Evolutionary conservation across 2,888 invertebrate genomes (phyloP).

Genomic region (Drosophila anomalipes): DNA sequence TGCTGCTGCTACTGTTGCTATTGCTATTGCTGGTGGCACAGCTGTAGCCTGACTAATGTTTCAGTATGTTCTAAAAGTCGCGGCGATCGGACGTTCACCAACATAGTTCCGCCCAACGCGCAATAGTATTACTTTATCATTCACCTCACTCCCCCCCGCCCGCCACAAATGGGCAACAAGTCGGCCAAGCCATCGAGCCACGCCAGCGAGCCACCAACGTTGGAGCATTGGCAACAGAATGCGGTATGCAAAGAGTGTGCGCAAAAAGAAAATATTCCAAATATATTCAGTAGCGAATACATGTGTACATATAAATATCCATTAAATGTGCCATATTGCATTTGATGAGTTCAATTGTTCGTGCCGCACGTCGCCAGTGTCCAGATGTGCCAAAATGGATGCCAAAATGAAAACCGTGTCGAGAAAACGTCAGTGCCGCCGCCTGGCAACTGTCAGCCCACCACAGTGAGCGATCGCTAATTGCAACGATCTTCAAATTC

Average conservation of each 20-base stretch:
- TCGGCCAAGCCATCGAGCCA: slow-evolving; percentile 51
- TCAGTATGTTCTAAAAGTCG: slow-evolving; percentile 71
- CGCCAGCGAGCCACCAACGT: slow-evolving; percentile 11
- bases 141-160: neutral
- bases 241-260: slow-evolving; percentile 54
- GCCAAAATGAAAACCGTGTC: neutral
- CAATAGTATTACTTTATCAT: slow-evolving; percentile 15
- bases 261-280: slow-evolving; percentile 21
- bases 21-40: slow-evolving; percentile 22
- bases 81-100: slow-evolving; percentile 62
- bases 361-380: slow-evolving; percentile 24
- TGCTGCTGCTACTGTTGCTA: neutral
- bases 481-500: neutral
- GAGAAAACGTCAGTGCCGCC: slow-evolving; percentile 4
- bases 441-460: neutral
- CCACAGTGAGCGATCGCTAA: slow-evolving; percentile 11
- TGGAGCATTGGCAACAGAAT: slow-evolving; percentile 37
- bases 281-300: slow-evolving; percentile 2
- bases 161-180: slow-evolving; percentile 65
- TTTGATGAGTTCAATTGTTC: slow-evolving; percentile 49
- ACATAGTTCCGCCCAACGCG: slow-evolving; percentile 26
- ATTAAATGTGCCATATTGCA: slow-evolving; percentile 41
- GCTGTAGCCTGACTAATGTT: slow-evolving; percentile 37
- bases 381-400: slow-evolving; percentile 57
- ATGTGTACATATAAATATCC: slow-evolving; percentile 4